Conservation (phyloP, 2,888 invertebrate species). For the Andrena dorsata region DNA sequence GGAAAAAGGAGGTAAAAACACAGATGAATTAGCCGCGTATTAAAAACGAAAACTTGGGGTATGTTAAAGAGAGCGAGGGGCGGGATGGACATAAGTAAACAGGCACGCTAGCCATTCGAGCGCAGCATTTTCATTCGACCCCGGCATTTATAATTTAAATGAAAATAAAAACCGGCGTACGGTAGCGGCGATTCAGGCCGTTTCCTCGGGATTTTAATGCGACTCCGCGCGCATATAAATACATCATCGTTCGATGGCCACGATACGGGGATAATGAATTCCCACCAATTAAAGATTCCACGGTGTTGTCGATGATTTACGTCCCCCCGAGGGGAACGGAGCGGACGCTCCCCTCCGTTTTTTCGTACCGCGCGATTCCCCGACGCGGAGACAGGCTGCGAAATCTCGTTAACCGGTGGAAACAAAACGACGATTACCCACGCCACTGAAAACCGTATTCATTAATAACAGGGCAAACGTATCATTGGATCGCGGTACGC, state of each 20-base stretch:
- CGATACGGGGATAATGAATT: conserved; percentile 46
- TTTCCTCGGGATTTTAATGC: conserved; percentile 28
- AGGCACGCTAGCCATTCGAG: conserved; percentile 22
- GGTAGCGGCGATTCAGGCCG: not conserved
- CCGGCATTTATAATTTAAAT: conserved; percentile 35
- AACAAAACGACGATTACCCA: conserved; percentile 64
- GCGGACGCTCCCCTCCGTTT: not conserved
- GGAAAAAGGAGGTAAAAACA: not conserved
- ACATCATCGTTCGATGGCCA: conserved; percentile 30
- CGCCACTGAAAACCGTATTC: conserved; percentile 67
- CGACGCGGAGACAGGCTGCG: conserved; percentile 26
- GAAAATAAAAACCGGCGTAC: conserved; percentile 19
- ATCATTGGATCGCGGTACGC: conserved; percentile 68
- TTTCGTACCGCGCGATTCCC: conserved; percentile 12
- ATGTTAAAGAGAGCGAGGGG: conserved; percentile 17
- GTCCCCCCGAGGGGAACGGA: not conserved
- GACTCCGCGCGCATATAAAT: conserved; percentile 7
- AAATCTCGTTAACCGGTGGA: conserved; percentile 61
- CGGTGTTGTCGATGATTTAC: conserved; percentile 54
- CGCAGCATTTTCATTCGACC: conserved; percentile 10
- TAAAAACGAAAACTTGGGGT: conserved; percentile 22
- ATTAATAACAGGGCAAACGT: conserved; percentile 70
- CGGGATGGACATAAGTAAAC: conserved; percentile 6
- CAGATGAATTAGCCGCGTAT: conserved; percentile 6
- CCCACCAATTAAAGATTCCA: conserved; percentile 56